Evolutionary conservation across 2,113 vertebrate genomes (phyloP).

Genomic region (Seriola aureovittata): DNA sequence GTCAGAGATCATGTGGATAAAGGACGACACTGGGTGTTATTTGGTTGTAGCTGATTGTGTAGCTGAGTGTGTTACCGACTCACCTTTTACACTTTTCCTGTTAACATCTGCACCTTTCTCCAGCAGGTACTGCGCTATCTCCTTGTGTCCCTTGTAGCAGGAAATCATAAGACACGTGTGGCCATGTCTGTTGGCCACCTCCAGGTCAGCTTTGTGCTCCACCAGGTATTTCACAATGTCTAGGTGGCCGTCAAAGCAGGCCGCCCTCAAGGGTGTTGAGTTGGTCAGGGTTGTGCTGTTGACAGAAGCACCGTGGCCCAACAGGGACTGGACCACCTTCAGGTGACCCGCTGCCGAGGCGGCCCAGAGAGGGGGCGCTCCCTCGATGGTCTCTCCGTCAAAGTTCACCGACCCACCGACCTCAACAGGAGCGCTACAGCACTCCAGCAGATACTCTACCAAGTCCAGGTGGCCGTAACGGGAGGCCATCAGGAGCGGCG

Average conservation of each 20-base stretch:
- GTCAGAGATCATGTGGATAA: background rate
- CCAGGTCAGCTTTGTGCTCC: constrained; percentile 96
- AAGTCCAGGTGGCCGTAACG: constrained; percentile 97
- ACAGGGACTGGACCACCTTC: constrained; percentile 94
- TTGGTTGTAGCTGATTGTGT: no score
- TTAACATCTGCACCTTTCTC: constrained; percentile 98
- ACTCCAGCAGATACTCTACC: constrained; percentile 96
- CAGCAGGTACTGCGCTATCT: constrained; percentile 96
- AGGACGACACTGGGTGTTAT: background rate
- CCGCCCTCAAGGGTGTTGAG: constrained; percentile 94
- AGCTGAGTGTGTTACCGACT: constrained; percentile 19
- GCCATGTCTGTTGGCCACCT: constrained; percentile 97
- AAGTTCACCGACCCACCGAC: constrained; percentile 96
- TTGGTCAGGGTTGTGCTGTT: constrained; percentile 98
- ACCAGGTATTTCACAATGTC: constrained; percentile 97
- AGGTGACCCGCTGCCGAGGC: constrained; percentile 96
- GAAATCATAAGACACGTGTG: constrained; percentile 99
- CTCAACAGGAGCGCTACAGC: constrained; percentile 93
- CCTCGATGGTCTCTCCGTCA: constrained; percentile 98
- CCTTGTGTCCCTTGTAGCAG: constrained; percentile 98
- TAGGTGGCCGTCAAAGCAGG: constrained; percentile 97
- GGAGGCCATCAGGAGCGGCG: constrained; percentile 95
- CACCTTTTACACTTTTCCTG: constrained; percentile 98
- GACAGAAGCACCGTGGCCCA: constrained; percentile 95
- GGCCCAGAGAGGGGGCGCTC: constrained; percentile 96